Evolutionary conservation across 2,888 invertebrate species (phyloP), one percentile per base, ranked within the genome.

Genomic region (Fabriciana adippe): DNA sequence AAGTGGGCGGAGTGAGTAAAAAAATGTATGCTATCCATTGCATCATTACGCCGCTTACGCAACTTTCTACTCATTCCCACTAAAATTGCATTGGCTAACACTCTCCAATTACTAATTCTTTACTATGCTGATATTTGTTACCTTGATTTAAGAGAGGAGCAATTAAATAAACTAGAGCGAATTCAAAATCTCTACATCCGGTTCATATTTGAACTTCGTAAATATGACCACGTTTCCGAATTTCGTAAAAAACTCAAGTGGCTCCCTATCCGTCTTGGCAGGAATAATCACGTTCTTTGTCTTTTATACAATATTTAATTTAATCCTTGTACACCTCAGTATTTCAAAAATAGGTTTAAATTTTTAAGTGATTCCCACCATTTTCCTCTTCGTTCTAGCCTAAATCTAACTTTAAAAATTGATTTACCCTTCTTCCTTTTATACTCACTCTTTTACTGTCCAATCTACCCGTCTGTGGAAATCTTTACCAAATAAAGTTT

Each of bases 171-270:
- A 6, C 59, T 26, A 47, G 48, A 48, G 59, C 47, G 57, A 14
- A 47, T 47, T 15, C 47, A 48, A 21, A 48, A 26, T 26, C 4
- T 26, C 1, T 48, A n/a, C n/a, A 59, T 59, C 6, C 26, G 26
- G 21, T 59, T 59, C 48, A 15, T 48, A 26, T 48, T 59, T 48
- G 59, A 31, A 21, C 21, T 48, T 6, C 48, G 48, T 3, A 50
- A 59, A 48, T 59, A 47, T 59, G 48, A 48, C 13, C 59, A 59
- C 26, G 21, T 59, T 48, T 59, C 48, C 21, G 59, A 26, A 26
- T 26, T 26, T 26, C 26, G 26, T 26, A 5, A 5, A 26, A 26
- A 4, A 26, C 26, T 26, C 45, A 57, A 56, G 56, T 56, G 45
- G 56, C 56, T 35, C 45, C 35, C 41, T n/a, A 56, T 56, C 41